Evolutionary conservation across 2,797 vertebrate genomes (phyloP), one percentile per base, ranked within the genome.

Genomic region (Lepilemur ruficaudatus): DNA sequence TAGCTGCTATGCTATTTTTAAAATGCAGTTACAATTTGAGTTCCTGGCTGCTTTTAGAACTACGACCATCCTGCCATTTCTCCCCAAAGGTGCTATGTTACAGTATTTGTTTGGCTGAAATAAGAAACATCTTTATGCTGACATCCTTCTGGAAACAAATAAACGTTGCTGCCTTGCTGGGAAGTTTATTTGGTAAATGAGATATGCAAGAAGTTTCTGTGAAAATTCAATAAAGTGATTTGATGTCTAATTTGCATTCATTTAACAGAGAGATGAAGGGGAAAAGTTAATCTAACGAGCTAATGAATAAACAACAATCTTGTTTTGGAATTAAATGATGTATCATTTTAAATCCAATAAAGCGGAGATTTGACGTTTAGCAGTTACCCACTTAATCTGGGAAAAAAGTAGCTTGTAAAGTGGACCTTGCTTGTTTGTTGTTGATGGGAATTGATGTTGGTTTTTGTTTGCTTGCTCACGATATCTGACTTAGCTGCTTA

Each of bases 1-100:
- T 95, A 96, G 96, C 83, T 95, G 87, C 80, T 41, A 14, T 48
- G 95, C 96, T 97, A 95, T 97, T 97, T 98, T 98, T 98, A 97
- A 97, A 96, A 61, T 63, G 59, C 86, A 96, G 89, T 94, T 94
- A 52, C 35, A 96, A 28, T 85, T 22, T 67, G 91, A 94, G 93
- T 88, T 88, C 73, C 73, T 93, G 72, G 67, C 70, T 78, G 76
- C 67, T 87, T 95, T 94, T 93, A 65, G 89, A 96, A 75, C 50
- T 52, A 23, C 30, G 85, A 70, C 84, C n/a, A 43, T 35, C 17
- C 59, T 48, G 89, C 28, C 35, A 10, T 84, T 82, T 95, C 63
- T 82, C 46, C 23, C 52, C 55, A 13, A 38, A 82, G 75, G 78
- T 50, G 2, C 79, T 73, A n/a, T 91, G 78, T 95, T 32, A 61